Evolutionary conservation across 2,113 vertebrate genomes (phyloP).

Genomic region (Stegostoma tigrinum): DNA sequence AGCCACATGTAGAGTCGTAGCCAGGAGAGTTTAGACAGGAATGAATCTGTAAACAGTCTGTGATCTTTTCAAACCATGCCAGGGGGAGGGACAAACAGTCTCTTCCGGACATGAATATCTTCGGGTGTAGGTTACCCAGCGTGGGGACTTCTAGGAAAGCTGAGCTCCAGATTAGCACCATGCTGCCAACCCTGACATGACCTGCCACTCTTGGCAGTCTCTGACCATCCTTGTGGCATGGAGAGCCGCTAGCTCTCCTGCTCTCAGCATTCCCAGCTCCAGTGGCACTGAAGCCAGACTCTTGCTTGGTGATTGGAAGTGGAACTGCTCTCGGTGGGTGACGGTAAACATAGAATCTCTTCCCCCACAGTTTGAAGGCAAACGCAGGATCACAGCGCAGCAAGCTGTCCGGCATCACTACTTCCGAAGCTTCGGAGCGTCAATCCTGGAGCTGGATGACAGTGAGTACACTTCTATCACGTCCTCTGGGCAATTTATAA

Average conservation of each 20-base stretch:
- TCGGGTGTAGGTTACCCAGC: too few species aligned
- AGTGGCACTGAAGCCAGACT: background rate
- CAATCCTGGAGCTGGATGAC: background rate
- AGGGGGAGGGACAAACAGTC: too few species aligned
- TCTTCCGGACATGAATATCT: too few species aligned
- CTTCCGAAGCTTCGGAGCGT: background rate
- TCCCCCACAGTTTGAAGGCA: constrained; percentile 12
- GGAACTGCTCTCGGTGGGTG: too few species aligned
- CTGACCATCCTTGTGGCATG: background rate
- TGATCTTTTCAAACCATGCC: too few species aligned
- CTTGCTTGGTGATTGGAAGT: background rate
- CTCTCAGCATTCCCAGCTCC: too few species aligned
- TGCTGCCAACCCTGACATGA: background rate
- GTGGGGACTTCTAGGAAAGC: too few species aligned
- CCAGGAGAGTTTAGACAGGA: too few species aligned
- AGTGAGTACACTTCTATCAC: background rate
- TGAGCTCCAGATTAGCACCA: too few species aligned
- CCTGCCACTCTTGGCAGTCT: background rate
- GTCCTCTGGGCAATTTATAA: background rate
- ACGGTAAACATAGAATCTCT: background rate
- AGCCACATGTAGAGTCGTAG: too few species aligned
- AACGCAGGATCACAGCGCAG: background rate
- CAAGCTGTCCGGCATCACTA: background rate
- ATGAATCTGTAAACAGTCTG: too few species aligned
- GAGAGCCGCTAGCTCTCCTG: background rate